A percentile compares a stretch with the other conserved stretches of the same genome.
Evolutionary conservation across 2,888 invertebrate species (phyloP).

Genomic region (Leucozona laternaria): DNA sequence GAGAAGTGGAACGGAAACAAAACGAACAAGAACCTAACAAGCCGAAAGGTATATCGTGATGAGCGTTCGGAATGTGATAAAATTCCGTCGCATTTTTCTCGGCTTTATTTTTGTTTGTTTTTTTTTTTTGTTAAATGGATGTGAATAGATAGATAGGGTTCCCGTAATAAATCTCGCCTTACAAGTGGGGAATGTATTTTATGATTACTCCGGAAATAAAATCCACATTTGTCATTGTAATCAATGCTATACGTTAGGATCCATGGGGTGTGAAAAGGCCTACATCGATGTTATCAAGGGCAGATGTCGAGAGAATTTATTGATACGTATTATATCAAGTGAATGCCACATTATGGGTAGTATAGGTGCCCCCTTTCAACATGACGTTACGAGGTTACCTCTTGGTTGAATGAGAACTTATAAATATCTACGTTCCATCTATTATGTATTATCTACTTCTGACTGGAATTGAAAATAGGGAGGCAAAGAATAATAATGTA

Average conservation of each 20-base stretch:
- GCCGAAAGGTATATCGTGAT: constrained; percentile 56
- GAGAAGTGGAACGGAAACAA: constrained; percentile 43
- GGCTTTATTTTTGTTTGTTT: neutral
- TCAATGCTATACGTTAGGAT: constrained; percentile 50
- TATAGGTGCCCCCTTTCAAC: neutral
- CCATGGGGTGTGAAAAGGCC: constrained; percentile 48
- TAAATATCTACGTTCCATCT: constrained; percentile 14
- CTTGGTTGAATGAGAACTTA: constrained; percentile 1
- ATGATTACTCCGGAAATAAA: constrained; percentile 71
- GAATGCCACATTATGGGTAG: constrained; percentile 14
- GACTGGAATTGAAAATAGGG: neutral
- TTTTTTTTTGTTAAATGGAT: constrained; percentile 32
- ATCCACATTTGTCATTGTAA: constrained; percentile 74
- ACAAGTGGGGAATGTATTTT: constrained; percentile 59
- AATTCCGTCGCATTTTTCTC: constrained; percentile 67
- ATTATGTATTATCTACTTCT: neutral
- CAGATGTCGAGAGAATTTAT: constrained; percentile 53
- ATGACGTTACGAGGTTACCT: constrained; percentile 7
- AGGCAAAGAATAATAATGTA: neutral
- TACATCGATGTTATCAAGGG: constrained; percentile 39
- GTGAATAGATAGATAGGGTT: constrained; percentile 64
- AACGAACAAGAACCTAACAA: constrained; percentile 48
- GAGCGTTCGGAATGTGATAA: constrained; percentile 63
- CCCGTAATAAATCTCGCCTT: constrained; percentile 68
- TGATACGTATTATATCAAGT: constrained; percentile 20